Evolutionary conservation across 2,113 vertebrate species (phyloP).

Genomic region (Crypturellus undulatus): DNA sequence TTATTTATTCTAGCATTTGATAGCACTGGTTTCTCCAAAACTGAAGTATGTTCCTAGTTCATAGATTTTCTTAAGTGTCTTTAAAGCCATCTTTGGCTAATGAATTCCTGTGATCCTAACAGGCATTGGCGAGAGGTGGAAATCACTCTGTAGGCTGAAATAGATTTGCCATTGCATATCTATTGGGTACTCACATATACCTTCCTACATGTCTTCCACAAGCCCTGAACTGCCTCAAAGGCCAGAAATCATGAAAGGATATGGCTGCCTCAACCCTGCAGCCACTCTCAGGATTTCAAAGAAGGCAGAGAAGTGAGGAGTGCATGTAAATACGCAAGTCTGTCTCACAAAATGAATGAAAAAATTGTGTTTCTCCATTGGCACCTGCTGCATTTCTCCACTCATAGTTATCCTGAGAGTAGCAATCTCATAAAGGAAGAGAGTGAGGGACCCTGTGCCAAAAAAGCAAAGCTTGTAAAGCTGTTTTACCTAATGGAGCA

Average conservation of each 20-base stretch:
- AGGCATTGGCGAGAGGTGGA: background rate
- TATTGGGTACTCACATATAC: fast-evolving
- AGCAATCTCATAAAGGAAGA: background rate
- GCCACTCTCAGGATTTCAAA: background rate
- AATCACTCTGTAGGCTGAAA: background rate
- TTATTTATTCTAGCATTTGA: too few relatives aligned
- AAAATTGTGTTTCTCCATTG: background rate
- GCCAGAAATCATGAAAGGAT: background rate
- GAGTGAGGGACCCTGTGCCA: fast-evolving
- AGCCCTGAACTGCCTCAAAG: background rate
- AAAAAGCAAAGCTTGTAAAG: background rate
- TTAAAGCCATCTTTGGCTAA: background rate
- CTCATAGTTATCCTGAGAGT: background rate
- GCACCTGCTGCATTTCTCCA: background rate
- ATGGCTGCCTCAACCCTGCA: background rate
- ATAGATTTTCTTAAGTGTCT: background rate
- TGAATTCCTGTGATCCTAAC: background rate
- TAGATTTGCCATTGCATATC: background rate
- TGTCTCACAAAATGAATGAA: background rate
- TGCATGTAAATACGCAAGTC: background rate
- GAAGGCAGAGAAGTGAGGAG: background rate
- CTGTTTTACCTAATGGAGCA: background rate
- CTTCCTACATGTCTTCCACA: background rate
- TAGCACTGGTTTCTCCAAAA: background rate
- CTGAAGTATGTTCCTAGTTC: background rate